These are phyloP conservation scores for Sitta carolinensis DNA, from an alignment of 2,797 vertebrate genomes.

Conservation along the genomic window DNA sequence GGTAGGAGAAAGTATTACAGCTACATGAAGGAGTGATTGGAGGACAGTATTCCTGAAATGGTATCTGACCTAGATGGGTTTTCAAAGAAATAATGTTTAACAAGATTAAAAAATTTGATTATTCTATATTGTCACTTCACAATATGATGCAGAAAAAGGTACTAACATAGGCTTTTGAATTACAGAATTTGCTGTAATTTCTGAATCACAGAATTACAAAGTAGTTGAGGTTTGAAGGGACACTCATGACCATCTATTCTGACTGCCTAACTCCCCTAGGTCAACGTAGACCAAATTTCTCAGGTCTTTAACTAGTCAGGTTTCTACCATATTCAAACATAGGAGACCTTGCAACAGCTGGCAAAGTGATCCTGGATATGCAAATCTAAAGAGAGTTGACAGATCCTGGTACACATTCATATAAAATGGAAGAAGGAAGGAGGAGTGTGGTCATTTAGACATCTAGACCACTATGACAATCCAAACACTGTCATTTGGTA, in stretches of 20 bases:
- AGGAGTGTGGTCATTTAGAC: not conserved
- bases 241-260: not conserved
- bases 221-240: not conserved
- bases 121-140: not conserved
- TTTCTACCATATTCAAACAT: not conserved
- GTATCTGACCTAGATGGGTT: not conserved
- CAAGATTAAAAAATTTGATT: not conserved
- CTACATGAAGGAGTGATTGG: not conserved
- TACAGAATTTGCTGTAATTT: too few species aligned
- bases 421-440: not conserved
- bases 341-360: not conserved
- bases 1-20: not conserved
- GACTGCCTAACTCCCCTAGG: not conserved
- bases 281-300: not conserved
- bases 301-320: not conserved
- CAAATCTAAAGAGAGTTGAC: not conserved
- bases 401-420: not conserved
- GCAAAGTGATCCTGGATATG: not conserved
- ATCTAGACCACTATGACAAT: not conserved
- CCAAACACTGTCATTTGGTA: not conserved
- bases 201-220: not conserved
- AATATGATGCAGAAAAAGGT: not conserved
- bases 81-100: not conserved
- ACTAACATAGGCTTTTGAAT: not conserved
- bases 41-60: not conserved